These are phyloP conservation scores for Apotomis betuletana DNA, from an alignment of 2,888 invertebrate genomes.

Conservation along the genomic window DNA sequence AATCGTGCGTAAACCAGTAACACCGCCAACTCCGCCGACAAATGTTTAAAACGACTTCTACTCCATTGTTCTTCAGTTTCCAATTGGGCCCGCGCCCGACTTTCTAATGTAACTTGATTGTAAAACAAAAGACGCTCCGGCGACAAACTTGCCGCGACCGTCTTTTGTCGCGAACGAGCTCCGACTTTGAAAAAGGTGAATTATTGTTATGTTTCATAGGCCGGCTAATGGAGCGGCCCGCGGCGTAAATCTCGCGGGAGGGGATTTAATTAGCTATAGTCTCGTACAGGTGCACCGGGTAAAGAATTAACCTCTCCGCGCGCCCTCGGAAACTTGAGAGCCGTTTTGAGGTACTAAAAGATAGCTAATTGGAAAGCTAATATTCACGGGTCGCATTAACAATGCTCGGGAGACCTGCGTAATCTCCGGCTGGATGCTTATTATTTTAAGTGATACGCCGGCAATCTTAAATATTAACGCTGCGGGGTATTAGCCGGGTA, in stretches of 20 bases:
- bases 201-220: slow-evolving; percentile 44
- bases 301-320: slow-evolving; percentile 62
- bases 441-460: slow-evolving; percentile 72
- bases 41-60: slow-evolving; percentile 68
- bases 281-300: slow-evolving; percentile 63
- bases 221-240: slow-evolving; percentile 41
- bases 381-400: slow-evolving; percentile 79
- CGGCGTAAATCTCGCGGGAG: slow-evolving; percentile 66
- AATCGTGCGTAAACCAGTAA: slow-evolving; percentile 70
- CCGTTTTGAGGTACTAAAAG: slow-evolving; percentile 76
- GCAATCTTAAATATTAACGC: slow-evolving; percentile 62
- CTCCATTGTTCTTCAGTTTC: slow-evolving; percentile 61
- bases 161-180: slow-evolving; percentile 63
- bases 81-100: slow-evolving; percentile 56
- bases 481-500: slow-evolving; percentile 50
- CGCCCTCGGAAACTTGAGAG: slow-evolving; percentile 62
- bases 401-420: slow-evolving; percentile 72
- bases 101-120: slow-evolving; percentile 72
- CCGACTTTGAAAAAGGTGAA: slow-evolving; percentile 39
- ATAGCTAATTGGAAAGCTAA: slow-evolving; percentile 81
- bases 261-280: slow-evolving; percentile 78
- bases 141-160: slow-evolving; percentile 68
- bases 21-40: slow-evolving; percentile 56
- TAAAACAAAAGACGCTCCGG: slow-evolving; percentile 65
- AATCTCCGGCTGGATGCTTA: slow-evolving; percentile 71